Conservation (phyloP, 1,140 invertebrate genomes). For the Xylocopa sonorina region DNA sequence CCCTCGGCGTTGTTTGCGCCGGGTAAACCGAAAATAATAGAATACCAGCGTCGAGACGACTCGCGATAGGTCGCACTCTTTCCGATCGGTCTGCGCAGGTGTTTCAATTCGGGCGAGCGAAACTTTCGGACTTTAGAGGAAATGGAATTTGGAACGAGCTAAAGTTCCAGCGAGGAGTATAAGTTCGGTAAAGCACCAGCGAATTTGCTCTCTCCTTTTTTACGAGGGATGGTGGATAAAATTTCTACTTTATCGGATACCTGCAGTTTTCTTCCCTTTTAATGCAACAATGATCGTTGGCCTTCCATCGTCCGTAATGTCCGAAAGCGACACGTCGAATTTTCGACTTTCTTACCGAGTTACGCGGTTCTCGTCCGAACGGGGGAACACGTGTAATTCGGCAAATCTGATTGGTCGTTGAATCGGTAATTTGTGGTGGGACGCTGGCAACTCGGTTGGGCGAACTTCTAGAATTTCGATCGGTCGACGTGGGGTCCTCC, state of each 20-base stretch:
- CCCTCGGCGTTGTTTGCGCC: constrained; percentile 71
- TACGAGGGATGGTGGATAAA: too few species aligned
- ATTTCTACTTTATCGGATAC: too few species aligned
- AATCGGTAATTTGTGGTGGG: constrained; percentile 1
- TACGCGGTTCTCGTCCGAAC: background rate
- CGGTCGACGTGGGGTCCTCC: background rate
- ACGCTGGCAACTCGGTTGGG: background rate
- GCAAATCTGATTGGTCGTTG: background rate
- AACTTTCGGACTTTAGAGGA: too few species aligned
- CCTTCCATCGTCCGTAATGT: too few species aligned
- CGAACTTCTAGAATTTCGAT: constrained; percentile 13
- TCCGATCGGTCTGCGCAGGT: too few species aligned
- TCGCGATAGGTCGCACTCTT: background rate
- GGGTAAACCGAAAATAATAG: constrained; percentile 76
- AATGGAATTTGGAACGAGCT: too few species aligned
- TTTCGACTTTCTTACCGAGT: background rate
- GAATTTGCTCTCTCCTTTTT: too few species aligned
- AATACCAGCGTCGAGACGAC: constrained; percentile 46
- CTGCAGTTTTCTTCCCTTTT: too few species aligned
- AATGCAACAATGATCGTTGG: too few species aligned
- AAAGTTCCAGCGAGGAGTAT: too few species aligned
- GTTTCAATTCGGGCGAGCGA: too few species aligned
- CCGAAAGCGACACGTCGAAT: background rate
- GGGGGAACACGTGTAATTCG: background rate
- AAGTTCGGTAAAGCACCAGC: too few species aligned